Evolutionary conservation across 2,888 invertebrate genomes (phyloP).

Genomic region (Zele albiditarsus): DNA sequence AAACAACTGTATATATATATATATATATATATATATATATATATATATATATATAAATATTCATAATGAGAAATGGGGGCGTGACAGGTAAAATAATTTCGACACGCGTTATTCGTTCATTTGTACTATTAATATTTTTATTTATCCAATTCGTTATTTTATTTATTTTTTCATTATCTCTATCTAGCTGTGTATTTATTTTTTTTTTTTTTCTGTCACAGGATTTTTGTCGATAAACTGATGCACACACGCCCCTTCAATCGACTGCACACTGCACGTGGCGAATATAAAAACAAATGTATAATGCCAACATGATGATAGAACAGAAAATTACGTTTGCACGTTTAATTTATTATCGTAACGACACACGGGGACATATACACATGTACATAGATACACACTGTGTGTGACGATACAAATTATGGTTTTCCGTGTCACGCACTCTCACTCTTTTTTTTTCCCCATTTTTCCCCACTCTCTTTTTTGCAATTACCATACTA

Average conservation of each 20-base stretch:
- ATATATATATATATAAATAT: background rate
- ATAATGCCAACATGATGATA: constrained; percentile 49
- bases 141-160: background rate
- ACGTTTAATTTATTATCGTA: constrained; percentile 47
- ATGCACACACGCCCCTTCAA: constrained; percentile 18
- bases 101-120: background rate
- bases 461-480: constrained; percentile 2
- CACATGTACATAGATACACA: constrained; percentile 8
- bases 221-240: constrained; percentile 10
- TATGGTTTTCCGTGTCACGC: constrained; percentile 44
- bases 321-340: constrained; percentile 49
- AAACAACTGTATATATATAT: too few relatives aligned
- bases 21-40: too few relatives aligned
- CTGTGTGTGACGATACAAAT: constrained; percentile 46
- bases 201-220: background rate
- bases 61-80: background rate
- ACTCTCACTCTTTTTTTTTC: constrained; percentile 15
- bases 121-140: background rate
- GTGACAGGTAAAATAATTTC: background rate
- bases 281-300: constrained; percentile 51
- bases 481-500: background rate
- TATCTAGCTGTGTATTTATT: background rate
- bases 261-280: constrained; percentile 47
- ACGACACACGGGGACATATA: constrained; percentile 30
- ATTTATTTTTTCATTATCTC: background rate